A percentile compares a stretch with the other conserved stretches of the same genome.
These are phyloP conservation scores for Scolanthus callimorphus DNA, from an alignment of 92 coral and sea anemone genomes.

Conservation along the genomic window DNA sequence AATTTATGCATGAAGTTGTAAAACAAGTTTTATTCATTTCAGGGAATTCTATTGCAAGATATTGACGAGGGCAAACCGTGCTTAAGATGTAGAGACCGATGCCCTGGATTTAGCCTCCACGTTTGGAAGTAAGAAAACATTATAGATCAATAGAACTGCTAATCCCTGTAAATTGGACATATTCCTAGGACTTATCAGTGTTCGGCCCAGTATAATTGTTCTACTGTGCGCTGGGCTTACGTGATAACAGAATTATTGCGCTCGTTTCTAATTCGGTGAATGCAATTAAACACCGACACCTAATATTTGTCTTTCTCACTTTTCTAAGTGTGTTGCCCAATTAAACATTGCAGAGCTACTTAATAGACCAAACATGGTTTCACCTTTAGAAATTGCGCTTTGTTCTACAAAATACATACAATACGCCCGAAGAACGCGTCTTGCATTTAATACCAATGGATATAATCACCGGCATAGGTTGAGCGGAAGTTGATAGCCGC, in stretches of 20 bases:
- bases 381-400: no score
- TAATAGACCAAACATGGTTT: no score
- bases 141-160: no score
- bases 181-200: background rate
- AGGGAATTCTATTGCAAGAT: constrained; percentile 86
- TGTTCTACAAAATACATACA: no score
- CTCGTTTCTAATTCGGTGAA: background rate
- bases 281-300: background rate
- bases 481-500: no score
- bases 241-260: background rate
- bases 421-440: no score
- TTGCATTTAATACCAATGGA: no score
- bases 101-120: constrained; percentile 88
- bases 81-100: constrained; percentile 67
- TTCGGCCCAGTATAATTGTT: background rate
- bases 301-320: background rate
- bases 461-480: no score
- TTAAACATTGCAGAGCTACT: no score
- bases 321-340: no score
- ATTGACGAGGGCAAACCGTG: constrained; percentile 87
- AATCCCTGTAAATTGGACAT: background rate
- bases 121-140: constrained; percentile 87
- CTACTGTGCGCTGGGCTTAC: background rate
- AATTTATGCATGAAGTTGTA: no score
- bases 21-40: background rate